Percentiles rank a stretch among this genome's conserved stretches.
Evolutionary conservation across 2,113 vertebrate genomes (phyloP).

Genomic region (Pimephales promelas): DNA sequence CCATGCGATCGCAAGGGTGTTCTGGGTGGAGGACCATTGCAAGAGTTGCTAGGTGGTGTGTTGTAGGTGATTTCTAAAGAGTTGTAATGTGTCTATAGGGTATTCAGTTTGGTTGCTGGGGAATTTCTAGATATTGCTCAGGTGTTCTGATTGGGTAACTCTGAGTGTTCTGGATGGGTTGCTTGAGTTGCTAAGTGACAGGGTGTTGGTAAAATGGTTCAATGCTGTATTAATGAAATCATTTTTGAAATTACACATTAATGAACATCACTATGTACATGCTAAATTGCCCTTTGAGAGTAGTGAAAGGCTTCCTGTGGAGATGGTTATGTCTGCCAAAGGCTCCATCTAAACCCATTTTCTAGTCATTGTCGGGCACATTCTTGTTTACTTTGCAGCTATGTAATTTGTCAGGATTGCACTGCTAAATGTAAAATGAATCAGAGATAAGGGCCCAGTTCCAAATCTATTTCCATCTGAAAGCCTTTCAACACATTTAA

Average conservation of each 20-base stretch:
- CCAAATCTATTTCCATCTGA: slow-evolving; percentile 12
- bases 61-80: too few species aligned
- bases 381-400: slow-evolving; percentile 1
- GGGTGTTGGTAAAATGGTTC: too few species aligned
- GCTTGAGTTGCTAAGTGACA: too few species aligned
- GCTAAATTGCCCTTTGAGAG: background rate
- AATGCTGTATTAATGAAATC: background rate
- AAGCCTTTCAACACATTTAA: slow-evolving; percentile 29
- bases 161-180: too few species aligned
- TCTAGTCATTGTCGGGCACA: background rate
- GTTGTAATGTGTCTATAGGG: background rate
- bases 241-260: background rate
- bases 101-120: background rate
- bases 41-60: background rate
- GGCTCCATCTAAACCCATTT: slow-evolving; percentile 11
- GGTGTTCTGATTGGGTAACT: too few species aligned
- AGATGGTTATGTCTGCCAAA: slow-evolving; percentile 22
- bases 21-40: background rate
- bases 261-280: background rate
- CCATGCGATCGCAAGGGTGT: background rate
- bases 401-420: background rate
- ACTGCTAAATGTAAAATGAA: background rate
- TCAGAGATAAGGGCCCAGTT: slow-evolving; percentile 12
- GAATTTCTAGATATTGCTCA: background rate
- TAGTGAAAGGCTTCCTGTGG: slow-evolving; percentile 1